phyloP scores from a whole-genome alignment of 2,888 invertebrate species.

The Oscheius sp. region DNA sequence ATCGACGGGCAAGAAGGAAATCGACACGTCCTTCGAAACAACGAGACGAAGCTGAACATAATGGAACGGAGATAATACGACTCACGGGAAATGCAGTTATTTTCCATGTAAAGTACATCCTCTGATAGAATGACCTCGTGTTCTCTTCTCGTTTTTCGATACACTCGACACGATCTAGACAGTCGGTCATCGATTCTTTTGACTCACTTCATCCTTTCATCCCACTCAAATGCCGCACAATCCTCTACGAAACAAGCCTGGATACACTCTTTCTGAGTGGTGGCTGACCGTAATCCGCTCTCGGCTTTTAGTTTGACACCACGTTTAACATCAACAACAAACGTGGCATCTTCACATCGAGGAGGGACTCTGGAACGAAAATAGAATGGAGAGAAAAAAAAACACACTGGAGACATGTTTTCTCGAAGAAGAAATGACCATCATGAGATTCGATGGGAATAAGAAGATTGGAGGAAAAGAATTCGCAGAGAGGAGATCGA shows the following conservation, averaged over 20 bases:
- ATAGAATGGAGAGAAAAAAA: too few relatives aligned
- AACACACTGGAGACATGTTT: conserved; percentile 37
- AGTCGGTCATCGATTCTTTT: conserved; percentile 58
- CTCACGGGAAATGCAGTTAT: conserved; percentile 74
- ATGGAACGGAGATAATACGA: not conserved
- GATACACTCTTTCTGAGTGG: conserved; percentile 37
- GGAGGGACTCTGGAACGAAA: conserved; percentile 31
- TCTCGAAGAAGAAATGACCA: conserved; percentile 39
- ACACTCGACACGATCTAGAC: conserved; percentile 11
- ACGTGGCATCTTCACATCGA: conserved; percentile 45
- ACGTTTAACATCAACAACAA: conserved; percentile 40
- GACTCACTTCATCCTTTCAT: conserved; percentile 36
- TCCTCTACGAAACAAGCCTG: conserved; percentile 43
- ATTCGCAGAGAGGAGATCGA: conserved; percentile 49
- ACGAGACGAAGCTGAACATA: conserved; percentile 20
- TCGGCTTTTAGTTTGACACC: conserved; percentile 37
- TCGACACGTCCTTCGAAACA: conserved; percentile 52
- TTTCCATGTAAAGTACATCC: conserved; percentile 74
- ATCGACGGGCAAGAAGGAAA: conserved; percentile 56
- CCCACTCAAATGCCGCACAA: conserved; percentile 45
- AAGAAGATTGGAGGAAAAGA: conserved; percentile 36
- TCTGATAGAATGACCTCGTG: conserved; percentile 8
- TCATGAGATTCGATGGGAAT: not conserved
- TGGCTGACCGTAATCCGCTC: conserved; percentile 7
- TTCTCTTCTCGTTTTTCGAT: conserved; percentile 26